A percentile compares a stretch with the other conserved stretches of the same genome.
These are phyloP conservation scores for Poeciliopsis prolifica DNA, from an alignment of 2,113 vertebrate species.

Conservation along the genomic window DNA sequence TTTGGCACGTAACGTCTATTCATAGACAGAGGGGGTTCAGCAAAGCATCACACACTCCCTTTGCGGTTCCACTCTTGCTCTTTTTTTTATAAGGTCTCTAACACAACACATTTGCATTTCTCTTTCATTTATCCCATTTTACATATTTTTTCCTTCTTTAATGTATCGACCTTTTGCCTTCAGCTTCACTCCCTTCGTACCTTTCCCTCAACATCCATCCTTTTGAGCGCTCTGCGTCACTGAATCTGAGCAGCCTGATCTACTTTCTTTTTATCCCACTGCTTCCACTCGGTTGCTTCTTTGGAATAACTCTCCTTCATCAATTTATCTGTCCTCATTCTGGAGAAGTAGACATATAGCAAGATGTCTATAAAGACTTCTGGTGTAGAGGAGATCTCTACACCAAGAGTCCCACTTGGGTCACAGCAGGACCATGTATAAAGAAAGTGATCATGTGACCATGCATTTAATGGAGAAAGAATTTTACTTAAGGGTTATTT, in stretches of 20 bases:
- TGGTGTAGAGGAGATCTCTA: conserved; percentile 9
- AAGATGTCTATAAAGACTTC: conserved; percentile 14
- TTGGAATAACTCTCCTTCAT: conserved; percentile 47
- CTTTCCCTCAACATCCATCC: conserved; percentile 15
- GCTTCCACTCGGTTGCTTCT: conserved; percentile 53
- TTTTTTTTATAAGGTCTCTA: conserved; percentile 25
- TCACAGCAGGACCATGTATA: conserved; percentile 26
- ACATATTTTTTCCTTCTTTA: conserved; percentile 9
- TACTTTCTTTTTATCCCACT: conserved; percentile 67
- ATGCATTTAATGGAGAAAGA: conserved; percentile 10
- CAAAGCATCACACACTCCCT: conserved; percentile 55
- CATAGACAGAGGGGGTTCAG: conserved; percentile 69
- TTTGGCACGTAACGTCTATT: conserved; percentile 77
- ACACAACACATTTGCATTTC: conserved; percentile 37
- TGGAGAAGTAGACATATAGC: conserved; percentile 23
- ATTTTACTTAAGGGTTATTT: not conserved
- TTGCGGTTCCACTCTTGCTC: conserved; percentile 45
- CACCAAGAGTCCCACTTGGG: not conserved
- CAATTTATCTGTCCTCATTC: conserved; percentile 26
- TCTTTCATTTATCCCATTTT: conserved; percentile 9
- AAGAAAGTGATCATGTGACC: too few species aligned
- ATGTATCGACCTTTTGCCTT: conserved; percentile 18
- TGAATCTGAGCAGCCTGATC: conserved; percentile 57
- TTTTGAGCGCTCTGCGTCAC: conserved; percentile 46
- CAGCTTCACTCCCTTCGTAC: conserved; percentile 45